phyloP scores from a whole-genome alignment of 35 echinoderm and acorn worm species.

The Acanthaster planci region DNA sequence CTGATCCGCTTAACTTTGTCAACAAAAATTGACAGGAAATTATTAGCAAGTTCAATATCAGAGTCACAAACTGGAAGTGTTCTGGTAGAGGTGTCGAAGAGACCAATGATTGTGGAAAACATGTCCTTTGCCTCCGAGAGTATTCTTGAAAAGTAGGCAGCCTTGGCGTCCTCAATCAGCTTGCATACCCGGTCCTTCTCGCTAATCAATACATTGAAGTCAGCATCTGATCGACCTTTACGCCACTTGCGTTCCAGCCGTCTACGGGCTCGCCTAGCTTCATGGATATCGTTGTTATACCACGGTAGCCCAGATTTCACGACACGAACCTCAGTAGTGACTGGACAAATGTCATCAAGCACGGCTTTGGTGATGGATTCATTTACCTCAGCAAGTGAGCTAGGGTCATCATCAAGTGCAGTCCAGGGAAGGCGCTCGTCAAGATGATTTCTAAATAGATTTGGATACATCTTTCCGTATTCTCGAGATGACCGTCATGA shows the following conservation, averaged over 20 bases:
- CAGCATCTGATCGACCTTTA: not conserved
- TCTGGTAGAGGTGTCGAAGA: not conserved
- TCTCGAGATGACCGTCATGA: conserved; percentile 6
- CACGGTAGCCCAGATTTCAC: not conserved
- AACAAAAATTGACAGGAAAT: not conserved
- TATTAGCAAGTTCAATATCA: not conserved
- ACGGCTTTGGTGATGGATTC: not conserved
- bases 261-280: not conserved
- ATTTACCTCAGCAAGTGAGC: not conserved
- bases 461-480: not conserved
- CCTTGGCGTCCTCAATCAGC: not conserved
- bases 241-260: conserved; percentile 7
- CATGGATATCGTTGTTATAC: not conserved
- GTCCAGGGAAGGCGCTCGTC: not conserved
- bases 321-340: not conserved
- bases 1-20: conserved; percentile 19
- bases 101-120: not conserved
- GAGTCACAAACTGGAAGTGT: conserved; percentile 16
- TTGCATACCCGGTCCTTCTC: not conserved
- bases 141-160: not conserved
- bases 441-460: not conserved
- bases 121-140: not conserved
- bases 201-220: not conserved
- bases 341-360: conserved; percentile 9
- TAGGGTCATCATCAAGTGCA: not conserved